phyloP scores from a whole-genome alignment of 1,140 invertebrate species.

The Argopecten irradians region DNA sequence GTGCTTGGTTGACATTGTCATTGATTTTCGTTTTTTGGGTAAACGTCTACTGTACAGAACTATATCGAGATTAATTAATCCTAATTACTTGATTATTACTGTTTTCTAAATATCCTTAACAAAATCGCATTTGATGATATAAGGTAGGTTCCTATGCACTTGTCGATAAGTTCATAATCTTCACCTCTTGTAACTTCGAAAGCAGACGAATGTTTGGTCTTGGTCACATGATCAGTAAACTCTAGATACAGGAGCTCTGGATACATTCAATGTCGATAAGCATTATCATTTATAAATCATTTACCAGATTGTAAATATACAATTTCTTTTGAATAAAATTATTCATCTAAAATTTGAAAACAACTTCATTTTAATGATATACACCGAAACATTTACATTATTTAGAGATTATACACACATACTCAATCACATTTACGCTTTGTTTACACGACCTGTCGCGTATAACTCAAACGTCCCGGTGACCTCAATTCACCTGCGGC shows the following conservation, averaged over 20 bases:
- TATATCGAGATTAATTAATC: too few species aligned
- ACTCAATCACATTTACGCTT: not conserved
- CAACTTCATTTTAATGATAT: not conserved
- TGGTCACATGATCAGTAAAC: not conserved
- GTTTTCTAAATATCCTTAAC: too few species aligned
- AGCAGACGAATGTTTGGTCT: not conserved
- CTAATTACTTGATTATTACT: too few species aligned
- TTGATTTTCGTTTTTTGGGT: too few species aligned
- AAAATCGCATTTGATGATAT: too few species aligned
- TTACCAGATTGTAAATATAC: not conserved
- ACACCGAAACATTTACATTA: not conserved
- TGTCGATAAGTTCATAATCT: too few species aligned
- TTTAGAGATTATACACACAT: not conserved
- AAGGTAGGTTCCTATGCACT: too few species aligned
- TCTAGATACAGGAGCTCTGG: not conserved
- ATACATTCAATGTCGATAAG: not conserved
- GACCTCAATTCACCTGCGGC: not conserved
- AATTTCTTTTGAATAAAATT: not conserved
- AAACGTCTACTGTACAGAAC: too few species aligned
- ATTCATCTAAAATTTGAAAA: not conserved
- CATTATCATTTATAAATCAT: not conserved
- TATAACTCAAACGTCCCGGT: not conserved
- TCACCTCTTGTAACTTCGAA: not conserved
- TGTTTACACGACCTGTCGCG: not conserved
- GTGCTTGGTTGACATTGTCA: too few species aligned